Base-by-base conservation (phyloP, 2,888 invertebrate species). In the Pterostichus madidus region DNA sequence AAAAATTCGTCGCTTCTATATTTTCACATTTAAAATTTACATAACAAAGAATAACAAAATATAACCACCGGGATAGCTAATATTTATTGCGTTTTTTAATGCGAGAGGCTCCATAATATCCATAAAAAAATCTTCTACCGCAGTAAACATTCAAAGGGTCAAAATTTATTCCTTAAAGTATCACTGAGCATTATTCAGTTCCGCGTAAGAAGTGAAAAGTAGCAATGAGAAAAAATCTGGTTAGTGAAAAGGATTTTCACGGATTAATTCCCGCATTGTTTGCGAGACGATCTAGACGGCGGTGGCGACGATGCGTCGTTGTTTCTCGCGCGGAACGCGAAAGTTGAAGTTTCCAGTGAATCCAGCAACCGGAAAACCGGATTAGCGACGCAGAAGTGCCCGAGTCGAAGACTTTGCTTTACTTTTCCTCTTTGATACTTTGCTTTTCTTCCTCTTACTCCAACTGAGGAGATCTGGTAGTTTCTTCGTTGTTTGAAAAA, bases 301-400 rank as follows among this genome's bases (percentile, higher is more conserved):
- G 17, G 39, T 39, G 32, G 52, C 80, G 49, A 49, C 49, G 49
- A 17, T 71, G 68, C 39, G 32, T 39, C 39, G 68, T 71, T 71
- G 68, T 71, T 71, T 71, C 68, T 71, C 68, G 17, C 44, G 68
- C 56, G 17, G 13, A 56, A 56, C 56, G 8, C 17, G 3, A 11
- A 56, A 56, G 68, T 71, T 71, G 24, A 35, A 39, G 68, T 71
- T 71, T 44, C 64, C 44, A 35, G 64, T 64, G 64, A 52, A 52
- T 68, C 68, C 49, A 80, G 71, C 52, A 80, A 59, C 84, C 85
- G 85, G 85, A 84, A 84, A 85, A 85, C 85, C 84, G 85, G 85
- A 85, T 85, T 85, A 83, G 73, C 80, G 80, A 82, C 61, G 83
- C 82, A 85, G 68, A 71, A 64, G 64, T 85, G 85, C 83, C 82